These are phyloP conservation scores for Psilopsiagon aymara DNA, from an alignment of 2,113 vertebrate genomes.

Conservation along the genomic window DNA sequence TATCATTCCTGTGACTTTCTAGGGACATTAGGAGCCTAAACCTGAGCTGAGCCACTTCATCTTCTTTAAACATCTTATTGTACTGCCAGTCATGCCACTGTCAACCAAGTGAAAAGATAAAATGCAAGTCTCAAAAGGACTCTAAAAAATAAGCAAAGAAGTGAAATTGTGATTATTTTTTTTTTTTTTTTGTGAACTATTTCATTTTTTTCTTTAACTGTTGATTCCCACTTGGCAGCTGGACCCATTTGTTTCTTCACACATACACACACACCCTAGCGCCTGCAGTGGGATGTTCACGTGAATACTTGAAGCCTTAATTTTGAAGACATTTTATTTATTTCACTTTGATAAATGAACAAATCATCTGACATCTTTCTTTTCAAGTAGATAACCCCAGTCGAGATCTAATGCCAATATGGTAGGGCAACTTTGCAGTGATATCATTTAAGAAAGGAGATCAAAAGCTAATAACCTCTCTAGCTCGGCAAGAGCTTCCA, in stretches of 20 bases:
- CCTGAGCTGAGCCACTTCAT: background rate
- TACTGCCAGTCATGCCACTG: background rate
- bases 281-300: background rate
- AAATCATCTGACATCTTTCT: background rate
- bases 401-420: background rate
- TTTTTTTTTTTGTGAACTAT: background rate
- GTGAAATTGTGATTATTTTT: background rate
- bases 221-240: background rate
- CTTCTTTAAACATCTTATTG: background rate
- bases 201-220: background rate
- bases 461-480: conserved; percentile 55
- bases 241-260: background rate
- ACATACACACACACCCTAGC: background rate
- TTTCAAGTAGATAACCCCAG: background rate
- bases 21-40: background rate
- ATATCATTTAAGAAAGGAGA: conserved; percentile 37
- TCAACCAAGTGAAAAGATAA: background rate
- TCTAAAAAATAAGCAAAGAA: background rate
- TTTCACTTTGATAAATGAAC: background rate
- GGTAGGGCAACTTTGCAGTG: background rate
- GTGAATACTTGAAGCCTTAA: background rate
- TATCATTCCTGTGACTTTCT: background rate
- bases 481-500: conserved; percentile 34
- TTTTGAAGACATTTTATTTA: background rate
- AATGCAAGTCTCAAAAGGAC: background rate